Base-by-base conservation (phyloP, 64 coral and sea anemone genomes). In the Exaiptasia diaphana region DNA sequence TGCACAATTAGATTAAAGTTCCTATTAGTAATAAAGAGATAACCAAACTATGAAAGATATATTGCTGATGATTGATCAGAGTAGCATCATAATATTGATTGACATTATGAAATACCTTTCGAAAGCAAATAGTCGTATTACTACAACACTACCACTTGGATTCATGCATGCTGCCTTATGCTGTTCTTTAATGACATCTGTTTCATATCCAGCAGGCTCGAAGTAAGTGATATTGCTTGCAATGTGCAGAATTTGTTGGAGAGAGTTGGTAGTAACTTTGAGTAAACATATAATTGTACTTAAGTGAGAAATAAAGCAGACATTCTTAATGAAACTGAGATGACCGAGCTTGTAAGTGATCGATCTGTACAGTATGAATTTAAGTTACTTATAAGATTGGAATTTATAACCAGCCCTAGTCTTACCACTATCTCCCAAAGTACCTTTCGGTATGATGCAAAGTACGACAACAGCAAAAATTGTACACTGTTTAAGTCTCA, bases 51-150 rank as follows among this genome's bases (percentile, higher is more conserved):
- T 32, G 73, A 50, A 41, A 25, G 43, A 4, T 23, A 26, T 27
- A 17, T 27, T 24, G 12, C 18, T 77, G 58, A 11, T 27, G 35
- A 20, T 33, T 50, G 18, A 20, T 2, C 22, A 37, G 17, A 57
- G 28, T 8, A 56, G 25, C 28, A 71, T 32, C 23, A 71, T 2
- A 7, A n/a, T 62, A 30, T 62, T 22, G 22, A 62, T 52, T 52
- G 10, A 69, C 29, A 20, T 31, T n/a, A 32, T 39, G 24, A 71
- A 71, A 45, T 68, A 78, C 84, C 84, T 87, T 5, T 87, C 5
- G 52, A 87, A 78, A n/a, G 59, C 84, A 13, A 24, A 38, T 37
- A 78, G 64, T 42, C 78, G 38, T 6, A 87, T 78, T 10, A 50
- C 34, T 18, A 67, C 78, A 50, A 43, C 59, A 29, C 41, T 43